Evolutionary conservation across 2,113 vertebrate species (phyloP), one percentile per base, ranked within the genome.

Genomic region (Accipiter cooperii): DNA sequence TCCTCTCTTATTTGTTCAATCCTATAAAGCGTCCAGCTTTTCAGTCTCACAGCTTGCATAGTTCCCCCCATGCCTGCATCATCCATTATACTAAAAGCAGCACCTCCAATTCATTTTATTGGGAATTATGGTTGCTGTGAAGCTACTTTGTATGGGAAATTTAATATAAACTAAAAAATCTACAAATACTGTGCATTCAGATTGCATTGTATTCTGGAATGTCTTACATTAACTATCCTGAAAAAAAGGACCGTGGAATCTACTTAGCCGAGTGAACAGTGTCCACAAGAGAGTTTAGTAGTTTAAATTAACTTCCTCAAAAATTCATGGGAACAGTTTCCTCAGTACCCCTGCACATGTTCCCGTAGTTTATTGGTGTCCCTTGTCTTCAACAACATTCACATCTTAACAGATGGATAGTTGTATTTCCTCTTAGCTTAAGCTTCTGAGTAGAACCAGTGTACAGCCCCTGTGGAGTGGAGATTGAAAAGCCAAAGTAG

Each of bases 291-390:
- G 15, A 13, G 2, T 54, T 74, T 40, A 54, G 17, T 28, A 49
- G 12, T 49, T 88, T 65, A 54, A 49, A 7, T 17, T 52, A 18
- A 5, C 7, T 40, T 87, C 25, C 65, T 77, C 22, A 63, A 71
- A 89, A 82, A 17, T 44, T 81, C 7, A 38, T 58, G 33, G 4
- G 6, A 78, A 70, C 4, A 10, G 2, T 70, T 78, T 81, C 21
- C 12, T 74, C 1, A 0, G 3, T 24, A 69, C 3, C 6, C 5
- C 20, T 82, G 38, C 9, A n/a, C 3, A 9, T 36, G 4, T 40
- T 74, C 2, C 1, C 1, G 4, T 31, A 74, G 5, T 5, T 68
- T 70, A n/a, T 17, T n/a, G 13, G 18, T 34, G 8, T 68, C 12
- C 20, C 26, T 54, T 18, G 31, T 51, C 17, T 91, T 58, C 57